Base-by-base conservation (phyloP, 1,140 invertebrate species). In the Hylyphantes graminicola region DNA sequence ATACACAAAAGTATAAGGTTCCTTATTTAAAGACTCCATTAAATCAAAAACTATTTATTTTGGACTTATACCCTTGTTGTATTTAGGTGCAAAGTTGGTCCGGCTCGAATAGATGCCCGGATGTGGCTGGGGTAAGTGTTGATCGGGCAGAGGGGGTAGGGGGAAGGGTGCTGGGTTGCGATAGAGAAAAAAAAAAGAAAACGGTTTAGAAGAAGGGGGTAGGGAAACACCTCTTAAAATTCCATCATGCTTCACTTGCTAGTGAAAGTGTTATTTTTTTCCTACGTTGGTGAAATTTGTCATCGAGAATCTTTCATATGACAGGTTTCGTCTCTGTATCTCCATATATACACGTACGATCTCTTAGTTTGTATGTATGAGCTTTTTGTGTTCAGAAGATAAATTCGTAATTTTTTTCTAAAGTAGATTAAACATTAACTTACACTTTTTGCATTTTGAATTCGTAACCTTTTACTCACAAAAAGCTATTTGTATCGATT, bases 41-140 rank as follows among this genome's bases (percentile, higher is more conserved):
- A 35, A 35, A 35, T 35, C 35, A 35, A 35, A 35, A 35, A 35
- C 35, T 35, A 35, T 35, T 35, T 35, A 35, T 35, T 35, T 35
- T 35, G 35, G 35, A 35, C 35, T 35, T 35, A 35, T 35, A 35
- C 35, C 35, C 35, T 2, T 35, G 76, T 78, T 50, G 63, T 67
- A 17, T 51, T 54, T 65, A 67, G 65, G 67, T 78, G 67, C 67
- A 78, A 78, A 78, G 67, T 78, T 78, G 76, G 53, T 64, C 76
- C 4, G 61, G 61, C 54, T 53, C n/a, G 54, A 78, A 78, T 67
- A 78, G 65, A 80, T 68, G 77, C 50, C 65, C 77, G 21, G 54
- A 54, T 21, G 19, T 70, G 65, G 77, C 21, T 19, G 50, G 35
- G 19, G 67, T 50, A 19, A 53, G 48, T 61, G 35, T 35, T n/a